Conservation (phyloP, 2,888 invertebrate genomes). For the Coelogynopora nodosa region DNA sequence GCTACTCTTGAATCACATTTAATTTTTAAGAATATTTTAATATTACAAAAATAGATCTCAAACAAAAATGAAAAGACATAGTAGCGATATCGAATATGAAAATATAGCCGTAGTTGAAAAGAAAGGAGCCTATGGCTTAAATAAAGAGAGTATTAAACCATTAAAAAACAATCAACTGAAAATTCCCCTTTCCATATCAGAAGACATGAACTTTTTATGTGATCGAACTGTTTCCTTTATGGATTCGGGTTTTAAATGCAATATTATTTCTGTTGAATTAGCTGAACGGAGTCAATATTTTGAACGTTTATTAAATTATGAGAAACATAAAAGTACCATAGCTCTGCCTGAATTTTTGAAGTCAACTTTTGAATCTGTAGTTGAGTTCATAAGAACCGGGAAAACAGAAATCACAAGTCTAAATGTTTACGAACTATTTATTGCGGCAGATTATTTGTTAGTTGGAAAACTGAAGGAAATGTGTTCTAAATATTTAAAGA, state of each 20-base stretch:
- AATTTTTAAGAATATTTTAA: no score
- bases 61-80: neutral
- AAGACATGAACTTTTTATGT: conserved; percentile 27
- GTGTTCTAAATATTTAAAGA: conserved; percentile 28
- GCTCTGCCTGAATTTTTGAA: neutral
- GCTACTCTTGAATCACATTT: no score
- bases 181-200: neutral
- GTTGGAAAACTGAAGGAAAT: conserved; percentile 29
- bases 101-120: neutral
- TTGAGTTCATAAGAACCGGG: neutral
- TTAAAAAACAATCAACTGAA: neutral
- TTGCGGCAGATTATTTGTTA: conserved; percentile 41
- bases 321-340: neutral
- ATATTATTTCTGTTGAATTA: conserved; percentile 22
- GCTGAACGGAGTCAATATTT: conserved; percentile 23
- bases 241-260: neutral
- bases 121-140: neutral
- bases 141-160: neutral
- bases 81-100: neutral
- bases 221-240: conserved; percentile 11
- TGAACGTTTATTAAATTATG: neutral
- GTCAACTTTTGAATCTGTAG: neutral
- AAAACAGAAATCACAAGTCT: neutral
- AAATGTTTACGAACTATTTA: conserved; percentile 39
- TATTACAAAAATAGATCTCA: no score